These are phyloP conservation scores for Antheraea assamensis DNA, from an alignment of 2,888 invertebrate species.

Conservation along the genomic window DNA sequence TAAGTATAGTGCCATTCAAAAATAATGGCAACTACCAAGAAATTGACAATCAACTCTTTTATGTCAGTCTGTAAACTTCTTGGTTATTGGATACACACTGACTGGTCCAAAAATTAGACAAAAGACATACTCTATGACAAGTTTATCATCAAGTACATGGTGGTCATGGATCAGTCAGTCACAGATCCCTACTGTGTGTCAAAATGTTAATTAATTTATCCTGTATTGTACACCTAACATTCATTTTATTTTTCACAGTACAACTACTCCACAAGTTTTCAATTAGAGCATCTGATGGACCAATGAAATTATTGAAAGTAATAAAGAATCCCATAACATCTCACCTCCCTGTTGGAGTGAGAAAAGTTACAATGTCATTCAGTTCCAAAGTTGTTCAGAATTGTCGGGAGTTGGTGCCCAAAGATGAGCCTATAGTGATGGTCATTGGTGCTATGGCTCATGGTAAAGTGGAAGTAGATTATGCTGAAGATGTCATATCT, in stretches of 20 bases:
- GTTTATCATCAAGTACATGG: too few species aligned
- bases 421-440: slow-evolving; percentile 92
- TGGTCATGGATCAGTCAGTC: too few species aligned
- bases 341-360: slow-evolving; percentile 97
- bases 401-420: slow-evolving; percentile 90
- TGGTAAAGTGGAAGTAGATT: slow-evolving; percentile 94
- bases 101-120: too few species aligned
- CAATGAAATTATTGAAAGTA: slow-evolving; percentile 95
- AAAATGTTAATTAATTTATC: background rate
- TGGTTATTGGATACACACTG: too few species aligned
- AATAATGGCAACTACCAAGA: too few species aligned
- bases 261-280: slow-evolving; percentile 97
- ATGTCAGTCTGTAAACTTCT: too few species aligned
- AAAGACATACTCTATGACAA: too few species aligned
- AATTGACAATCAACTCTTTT: too few species aligned
- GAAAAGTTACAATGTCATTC: slow-evolving; percentile 95
- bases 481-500: slow-evolving; percentile 94
- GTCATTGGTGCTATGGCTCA: slow-evolving; percentile 99
- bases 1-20: too few species aligned
- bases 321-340: slow-evolving; percentile 98
- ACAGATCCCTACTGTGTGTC: background rate
- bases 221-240: background rate
- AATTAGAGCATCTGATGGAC: slow-evolving; percentile 94
- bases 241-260: slow-evolving; percentile 83
- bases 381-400: slow-evolving; percentile 87